Evolutionary conservation across 2,797 vertebrate species (phyloP).

Genomic region (Gymnothorax javanicus): DNA sequence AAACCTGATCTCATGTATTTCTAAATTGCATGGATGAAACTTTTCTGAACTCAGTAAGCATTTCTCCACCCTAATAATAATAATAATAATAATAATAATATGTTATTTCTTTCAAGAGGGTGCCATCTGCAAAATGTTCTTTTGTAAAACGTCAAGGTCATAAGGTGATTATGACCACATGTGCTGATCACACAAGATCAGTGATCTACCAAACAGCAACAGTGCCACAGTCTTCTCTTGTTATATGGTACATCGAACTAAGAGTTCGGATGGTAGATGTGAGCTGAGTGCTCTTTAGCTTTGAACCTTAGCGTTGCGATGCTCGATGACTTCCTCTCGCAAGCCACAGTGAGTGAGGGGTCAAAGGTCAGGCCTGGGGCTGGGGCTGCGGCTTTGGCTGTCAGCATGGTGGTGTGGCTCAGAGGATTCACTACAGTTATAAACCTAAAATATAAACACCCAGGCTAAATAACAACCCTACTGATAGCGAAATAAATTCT

Average conservation of each 20-base stretch:
- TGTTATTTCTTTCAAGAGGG: neutral
- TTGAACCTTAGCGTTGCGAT: constrained; percentile 60
- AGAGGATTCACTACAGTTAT: constrained; percentile 65
- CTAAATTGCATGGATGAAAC: neutral
- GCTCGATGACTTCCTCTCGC: constrained; percentile 64
- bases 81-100: neutral
- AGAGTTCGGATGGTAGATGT: constrained; percentile 51
- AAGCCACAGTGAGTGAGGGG: constrained; percentile 52
- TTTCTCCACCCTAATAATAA: neutral
- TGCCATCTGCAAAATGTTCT: neutral
- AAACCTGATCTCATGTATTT: neutral
- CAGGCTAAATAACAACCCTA: neutral
- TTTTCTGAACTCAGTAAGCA: neutral
- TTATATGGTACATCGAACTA: neutral
- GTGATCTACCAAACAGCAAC: neutral
- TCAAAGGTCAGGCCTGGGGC: constrained; percentile 43
- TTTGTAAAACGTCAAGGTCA: neutral
- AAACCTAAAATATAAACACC: constrained; percentile 51
- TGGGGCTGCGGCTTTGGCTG: constrained; percentile 61
- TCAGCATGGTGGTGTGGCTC: constrained; percentile 53
- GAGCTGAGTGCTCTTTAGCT: constrained; percentile 60
- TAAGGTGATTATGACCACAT: neutral
- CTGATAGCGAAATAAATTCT: neutral
- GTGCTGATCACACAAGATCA: neutral
- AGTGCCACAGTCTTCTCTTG: neutral